Percentiles rank a stretch among this genome's conserved stretches.
phyloP scores from a whole-genome alignment of 2,888 invertebrate genomes.

The Drosophila gaucha region DNA sequence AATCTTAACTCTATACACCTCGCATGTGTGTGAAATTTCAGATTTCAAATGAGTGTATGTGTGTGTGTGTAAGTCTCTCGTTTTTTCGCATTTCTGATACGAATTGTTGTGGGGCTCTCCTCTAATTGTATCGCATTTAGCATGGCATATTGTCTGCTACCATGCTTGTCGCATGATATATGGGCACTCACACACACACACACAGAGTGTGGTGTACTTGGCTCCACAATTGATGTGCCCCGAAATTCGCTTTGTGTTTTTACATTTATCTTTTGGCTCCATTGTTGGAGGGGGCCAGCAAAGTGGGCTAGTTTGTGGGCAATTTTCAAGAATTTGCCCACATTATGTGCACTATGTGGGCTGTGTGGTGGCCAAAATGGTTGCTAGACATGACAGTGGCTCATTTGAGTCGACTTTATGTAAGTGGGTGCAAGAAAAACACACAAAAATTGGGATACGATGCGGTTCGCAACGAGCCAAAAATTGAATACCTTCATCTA shows the following conservation, averaged over 20 bases:
- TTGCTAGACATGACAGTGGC: constrained; percentile 66
- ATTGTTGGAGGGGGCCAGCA: constrained; percentile 29
- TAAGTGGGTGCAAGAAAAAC: constrained; percentile 26
- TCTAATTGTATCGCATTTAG: constrained; percentile 76
- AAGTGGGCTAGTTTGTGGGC: constrained; percentile 75
- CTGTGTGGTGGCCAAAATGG: constrained; percentile 49
- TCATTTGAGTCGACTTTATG: constrained; percentile 57
- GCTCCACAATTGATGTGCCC: constrained; percentile 43
- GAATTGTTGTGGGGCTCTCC: constrained; percentile 35
- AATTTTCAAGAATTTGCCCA: constrained; percentile 71
- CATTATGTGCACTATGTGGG: constrained; percentile 42
- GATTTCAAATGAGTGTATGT: constrained; percentile 47
- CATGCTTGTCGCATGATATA: constrained; percentile 44
- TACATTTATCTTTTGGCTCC: constrained; percentile 7
- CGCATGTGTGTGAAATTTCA: constrained; percentile 70
- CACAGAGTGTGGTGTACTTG: constrained; percentile 33
- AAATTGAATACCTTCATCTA: constrained; percentile 6
- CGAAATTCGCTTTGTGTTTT: constrained; percentile 24
- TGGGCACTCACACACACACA: constrained; percentile 29
- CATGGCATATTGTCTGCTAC: constrained; percentile 69
- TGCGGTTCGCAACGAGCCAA: constrained; percentile 18
- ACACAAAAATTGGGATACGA: constrained; percentile 6
- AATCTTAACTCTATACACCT: constrained; percentile 61
- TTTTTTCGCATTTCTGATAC: constrained; percentile 67
- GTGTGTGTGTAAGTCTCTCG: constrained; percentile 1